These are phyloP conservation scores for Bombylius major DNA, from an alignment of 2,888 invertebrate genomes.

Conservation along the genomic window DNA sequence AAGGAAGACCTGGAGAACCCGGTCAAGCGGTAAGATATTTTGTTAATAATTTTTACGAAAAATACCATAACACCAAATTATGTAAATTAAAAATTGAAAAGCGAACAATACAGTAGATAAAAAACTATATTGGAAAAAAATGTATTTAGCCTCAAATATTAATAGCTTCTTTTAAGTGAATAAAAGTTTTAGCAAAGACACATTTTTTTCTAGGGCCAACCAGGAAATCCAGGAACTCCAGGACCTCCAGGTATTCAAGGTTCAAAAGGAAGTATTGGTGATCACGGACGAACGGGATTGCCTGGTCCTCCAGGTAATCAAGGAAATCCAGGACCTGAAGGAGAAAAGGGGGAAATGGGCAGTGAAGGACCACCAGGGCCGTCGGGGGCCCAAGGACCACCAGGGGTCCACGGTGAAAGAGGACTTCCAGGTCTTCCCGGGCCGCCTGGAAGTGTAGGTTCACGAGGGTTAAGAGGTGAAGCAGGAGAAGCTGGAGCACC, in stretches of 20 bases:
- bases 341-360: slow-evolving; percentile 53
- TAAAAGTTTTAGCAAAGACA: background rate
- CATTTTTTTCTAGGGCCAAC: slow-evolving; percentile 35
- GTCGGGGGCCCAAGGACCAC: slow-evolving; percentile 53
- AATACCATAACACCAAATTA: slow-evolving; percentile 24
- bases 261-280: slow-evolving; percentile 49
- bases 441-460: slow-evolving; percentile 43
- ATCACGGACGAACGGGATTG: slow-evolving; percentile 39
- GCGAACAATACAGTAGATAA: too few relatives aligned
- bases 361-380: slow-evolving; percentile 60
- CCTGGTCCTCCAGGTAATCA: slow-evolving; percentile 47
- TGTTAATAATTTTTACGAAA: slow-evolving; percentile 48
- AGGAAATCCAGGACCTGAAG: slow-evolving; percentile 56
- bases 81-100: too few relatives aligned
- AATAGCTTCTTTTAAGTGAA: too few relatives aligned
- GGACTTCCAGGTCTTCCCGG: slow-evolving; percentile 55
- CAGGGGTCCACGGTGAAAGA: slow-evolving; percentile 41
- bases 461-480: slow-evolving; percentile 50
- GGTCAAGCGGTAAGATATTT: slow-evolving; percentile 31
- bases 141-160: too few relatives aligned
- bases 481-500: slow-evolving; percentile 49
- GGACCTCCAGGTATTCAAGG: slow-evolving; percentile 47
- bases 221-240: slow-evolving; percentile 43
- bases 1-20: slow-evolving; percentile 48
- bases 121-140: slow-evolving; percentile 39